These are phyloP conservation scores for Brassicogethes aeneus DNA, from an alignment of 2,888 invertebrate genomes.

Conservation along the genomic window DNA sequence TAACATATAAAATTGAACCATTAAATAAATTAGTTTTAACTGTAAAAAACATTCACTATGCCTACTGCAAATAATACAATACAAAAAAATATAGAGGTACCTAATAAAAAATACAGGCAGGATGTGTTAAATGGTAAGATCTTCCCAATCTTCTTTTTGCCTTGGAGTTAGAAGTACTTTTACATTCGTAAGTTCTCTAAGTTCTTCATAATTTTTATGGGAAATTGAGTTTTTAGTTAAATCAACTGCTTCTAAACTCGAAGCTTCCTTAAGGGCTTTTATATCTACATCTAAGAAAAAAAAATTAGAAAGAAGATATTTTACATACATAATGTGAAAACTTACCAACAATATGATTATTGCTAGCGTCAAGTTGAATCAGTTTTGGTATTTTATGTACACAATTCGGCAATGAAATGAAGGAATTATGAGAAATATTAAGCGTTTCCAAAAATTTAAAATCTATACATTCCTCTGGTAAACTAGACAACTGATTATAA, in stretches of 20 bases:
- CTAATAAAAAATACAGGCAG: too few relatives aligned
- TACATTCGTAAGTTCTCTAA: slow-evolving; percentile 56
- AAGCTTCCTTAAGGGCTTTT: slow-evolving; percentile 63
- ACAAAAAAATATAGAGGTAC: too few relatives aligned
- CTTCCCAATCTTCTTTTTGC: slow-evolving; percentile 79
- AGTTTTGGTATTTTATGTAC: slow-evolving; percentile 77
- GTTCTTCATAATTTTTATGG: slow-evolving; percentile 56
- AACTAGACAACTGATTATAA: slow-evolving; percentile 79
- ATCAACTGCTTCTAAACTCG: slow-evolving; percentile 67
- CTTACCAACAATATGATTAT: slow-evolving; percentile 84
- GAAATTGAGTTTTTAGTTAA: slow-evolving; percentile 74
- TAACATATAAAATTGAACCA: too few relatives aligned
- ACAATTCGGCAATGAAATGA: slow-evolving; percentile 71
- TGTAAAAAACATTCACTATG: too few relatives aligned
- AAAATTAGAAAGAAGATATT: too few relatives aligned
- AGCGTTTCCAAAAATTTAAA: slow-evolving; percentile 65
- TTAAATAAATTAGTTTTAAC: too few relatives aligned
- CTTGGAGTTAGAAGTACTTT: slow-evolving; percentile 62
- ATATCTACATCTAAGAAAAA: slow-evolving; percentile 78
- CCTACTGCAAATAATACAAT: too few relatives aligned
- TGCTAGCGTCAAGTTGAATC: slow-evolving; percentile 66
- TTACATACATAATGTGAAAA: slow-evolving; percentile 21
- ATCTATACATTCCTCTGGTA: slow-evolving; percentile 80
- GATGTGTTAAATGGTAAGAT: slow-evolving; percentile 42
- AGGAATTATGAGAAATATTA: slow-evolving; percentile 83